A percentile compares a stretch with the other conserved stretches of the same genome.
These are phyloP conservation scores for Paragorgia papillata DNA, from an alignment of 92 coral and sea anemone genomes.

Conservation along the genomic window DNA sequence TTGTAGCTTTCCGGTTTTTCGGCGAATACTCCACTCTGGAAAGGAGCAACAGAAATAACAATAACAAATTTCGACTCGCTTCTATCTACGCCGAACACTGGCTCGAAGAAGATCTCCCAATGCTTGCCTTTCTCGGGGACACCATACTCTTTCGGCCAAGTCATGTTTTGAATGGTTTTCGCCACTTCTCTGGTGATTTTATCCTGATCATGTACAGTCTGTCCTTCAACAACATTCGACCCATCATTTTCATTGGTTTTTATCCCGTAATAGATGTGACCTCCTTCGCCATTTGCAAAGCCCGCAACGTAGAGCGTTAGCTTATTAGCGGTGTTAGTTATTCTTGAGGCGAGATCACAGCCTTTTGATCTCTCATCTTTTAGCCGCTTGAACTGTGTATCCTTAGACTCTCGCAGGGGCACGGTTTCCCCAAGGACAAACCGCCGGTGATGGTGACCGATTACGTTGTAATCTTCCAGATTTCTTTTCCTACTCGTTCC, in stretches of 20 bases:
- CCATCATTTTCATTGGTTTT: background rate
- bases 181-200: background rate
- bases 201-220: background rate
- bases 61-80: background rate
- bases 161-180: background rate
- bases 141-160: background rate
- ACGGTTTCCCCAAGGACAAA: background rate
- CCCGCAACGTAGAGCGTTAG: conserved; percentile 2
- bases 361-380: background rate
- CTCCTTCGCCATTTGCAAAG: conserved; percentile 29
- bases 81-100: background rate
- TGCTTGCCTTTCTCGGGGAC: background rate
- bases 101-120: conserved; percentile 17
- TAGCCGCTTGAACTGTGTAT: background rate
- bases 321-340: conserved; percentile 1
- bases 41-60: conserved; percentile 1
- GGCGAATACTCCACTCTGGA: conserved; percentile 1
- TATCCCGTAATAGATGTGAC: conserved; percentile 28
- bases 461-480: background rate
- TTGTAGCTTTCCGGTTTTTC: conserved; percentile 18
- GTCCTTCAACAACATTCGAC: background rate
- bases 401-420: background rate
- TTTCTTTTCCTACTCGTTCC: background rate
- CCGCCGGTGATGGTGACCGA: background rate
- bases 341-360: background rate